Evolutionary conservation across 2,888 invertebrate genomes (phyloP).

Genomic region (Oasisia sp.): DNA sequence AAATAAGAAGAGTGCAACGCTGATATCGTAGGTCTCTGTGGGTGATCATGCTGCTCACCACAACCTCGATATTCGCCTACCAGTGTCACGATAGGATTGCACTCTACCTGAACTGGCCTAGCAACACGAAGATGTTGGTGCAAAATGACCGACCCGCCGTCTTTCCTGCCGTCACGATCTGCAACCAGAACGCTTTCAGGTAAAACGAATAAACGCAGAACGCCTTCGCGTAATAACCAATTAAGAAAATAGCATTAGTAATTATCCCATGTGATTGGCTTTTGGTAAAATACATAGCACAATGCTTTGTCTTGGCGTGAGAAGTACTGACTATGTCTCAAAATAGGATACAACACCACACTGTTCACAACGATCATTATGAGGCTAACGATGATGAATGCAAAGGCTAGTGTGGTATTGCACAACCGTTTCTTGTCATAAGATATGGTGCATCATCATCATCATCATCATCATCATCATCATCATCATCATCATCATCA

Average conservation of each 20-base stretch:
- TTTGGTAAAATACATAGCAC: too few species aligned
- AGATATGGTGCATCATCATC: too few species aligned
- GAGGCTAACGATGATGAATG: not conserved
- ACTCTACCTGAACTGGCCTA: not conserved
- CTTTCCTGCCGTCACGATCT: not conserved
- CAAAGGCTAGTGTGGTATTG: not conserved
- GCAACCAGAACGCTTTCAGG: slow-evolving; percentile 10
- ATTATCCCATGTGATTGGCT: too few species aligned
- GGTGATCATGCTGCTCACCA: not conserved
- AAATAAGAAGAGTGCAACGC: too few species aligned
- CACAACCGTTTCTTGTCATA: not conserved
- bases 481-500: too few species aligned
- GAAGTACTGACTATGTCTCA: not conserved
- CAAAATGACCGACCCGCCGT: not conserved
- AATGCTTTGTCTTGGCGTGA: too few species aligned
- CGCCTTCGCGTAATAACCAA: too few species aligned
- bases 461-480: too few species aligned
- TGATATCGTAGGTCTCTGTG: not conserved
- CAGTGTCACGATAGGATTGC: not conserved
- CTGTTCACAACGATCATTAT: not conserved
- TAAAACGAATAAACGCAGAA: too few species aligned
- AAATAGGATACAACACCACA: not conserved
- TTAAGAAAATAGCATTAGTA: too few species aligned
- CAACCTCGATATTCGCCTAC: not conserved
- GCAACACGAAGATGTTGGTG: not conserved